Conservation (phyloP, 2,797 vertebrate genomes). For the Acrossocheilus wenchowensis region DNA sequence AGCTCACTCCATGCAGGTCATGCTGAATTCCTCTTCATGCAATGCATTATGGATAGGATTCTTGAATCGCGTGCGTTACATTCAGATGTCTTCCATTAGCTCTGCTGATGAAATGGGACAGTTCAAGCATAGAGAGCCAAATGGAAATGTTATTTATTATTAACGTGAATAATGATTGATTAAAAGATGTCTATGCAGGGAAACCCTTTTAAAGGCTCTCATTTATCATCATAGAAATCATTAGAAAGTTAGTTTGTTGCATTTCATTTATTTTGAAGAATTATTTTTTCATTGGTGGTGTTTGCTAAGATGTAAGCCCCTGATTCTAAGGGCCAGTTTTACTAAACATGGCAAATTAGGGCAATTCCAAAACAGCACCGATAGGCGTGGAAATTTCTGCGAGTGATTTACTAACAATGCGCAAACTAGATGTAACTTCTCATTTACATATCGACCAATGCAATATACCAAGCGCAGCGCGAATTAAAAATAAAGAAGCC, state of each 20-base stretch:
- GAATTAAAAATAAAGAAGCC: too few species aligned
- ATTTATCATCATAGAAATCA: conserved; percentile 1
- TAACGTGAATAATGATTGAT: background rate
- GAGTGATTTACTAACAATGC: too few species aligned
- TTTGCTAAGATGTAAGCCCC: background rate
- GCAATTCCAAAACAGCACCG: too few species aligned
- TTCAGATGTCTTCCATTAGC: conserved; percentile 31
- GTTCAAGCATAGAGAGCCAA: background rate
- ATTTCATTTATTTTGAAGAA: background rate
- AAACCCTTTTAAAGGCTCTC: background rate
- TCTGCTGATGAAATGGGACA: background rate
- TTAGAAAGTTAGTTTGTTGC: background rate
- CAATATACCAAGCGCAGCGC: background rate
- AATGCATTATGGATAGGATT: conserved; percentile 55
- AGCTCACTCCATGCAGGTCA: conserved; percentile 22
- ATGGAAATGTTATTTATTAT: conserved; percentile 21
- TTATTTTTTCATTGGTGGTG: background rate
- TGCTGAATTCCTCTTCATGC: conserved; percentile 32
- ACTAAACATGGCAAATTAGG: background rate
- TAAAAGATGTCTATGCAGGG: background rate
- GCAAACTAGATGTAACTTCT: background rate
- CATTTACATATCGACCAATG: background rate
- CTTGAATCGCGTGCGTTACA: conserved; percentile 38
- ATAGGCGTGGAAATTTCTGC: too few species aligned
- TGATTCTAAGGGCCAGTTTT: background rate